Percentiles rank a stretch among this genome's conserved stretches.
These are phyloP conservation scores for Alosa sapidissima DNA, from an alignment of 2,797 vertebrate species.

Conservation along the genomic window DNA sequence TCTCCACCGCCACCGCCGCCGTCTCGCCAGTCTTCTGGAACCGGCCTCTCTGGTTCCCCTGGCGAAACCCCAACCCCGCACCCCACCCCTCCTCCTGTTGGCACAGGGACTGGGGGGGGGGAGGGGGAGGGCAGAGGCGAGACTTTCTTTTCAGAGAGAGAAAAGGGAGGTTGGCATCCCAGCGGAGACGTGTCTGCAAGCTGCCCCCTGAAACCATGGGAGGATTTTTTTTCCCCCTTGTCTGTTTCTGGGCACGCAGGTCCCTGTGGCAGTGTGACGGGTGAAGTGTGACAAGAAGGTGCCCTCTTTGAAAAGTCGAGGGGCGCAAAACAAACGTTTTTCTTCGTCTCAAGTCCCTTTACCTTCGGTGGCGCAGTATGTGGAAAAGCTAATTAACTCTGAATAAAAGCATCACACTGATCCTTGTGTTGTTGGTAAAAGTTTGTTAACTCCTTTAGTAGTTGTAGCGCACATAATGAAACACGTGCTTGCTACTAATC, in stretches of 20 bases:
- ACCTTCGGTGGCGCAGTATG: background rate
- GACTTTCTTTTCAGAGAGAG: slow-evolving; percentile 51
- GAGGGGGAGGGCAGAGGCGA: slow-evolving; percentile 34
- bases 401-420: too few species aligned
- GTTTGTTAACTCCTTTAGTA: background rate
- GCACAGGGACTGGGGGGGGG: background rate
- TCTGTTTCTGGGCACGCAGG: background rate
- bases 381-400: background rate
- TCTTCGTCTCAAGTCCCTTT: background rate
- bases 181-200: slow-evolving; percentile 53
- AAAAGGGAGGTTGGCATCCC: slow-evolving; percentile 51
- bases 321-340: background rate
- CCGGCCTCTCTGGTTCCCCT: slow-evolving; percentile 47
- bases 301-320: background rate
- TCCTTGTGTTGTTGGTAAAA: background rate
- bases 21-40: slow-evolving; percentile 50
- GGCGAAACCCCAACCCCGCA: background rate
- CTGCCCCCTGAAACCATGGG: slow-evolving; percentile 8
- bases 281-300: background rate
- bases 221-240: background rate
- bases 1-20: slow-evolving; percentile 39
- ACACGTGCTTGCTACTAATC: background rate
- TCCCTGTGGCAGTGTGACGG: background rate
- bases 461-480: background rate
- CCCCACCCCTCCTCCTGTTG: slow-evolving; percentile 9